phyloP scores from a whole-genome alignment of 30 jellyfish, hydroid and myxozoan genomes.

The Cassiopea xamachana region DNA sequence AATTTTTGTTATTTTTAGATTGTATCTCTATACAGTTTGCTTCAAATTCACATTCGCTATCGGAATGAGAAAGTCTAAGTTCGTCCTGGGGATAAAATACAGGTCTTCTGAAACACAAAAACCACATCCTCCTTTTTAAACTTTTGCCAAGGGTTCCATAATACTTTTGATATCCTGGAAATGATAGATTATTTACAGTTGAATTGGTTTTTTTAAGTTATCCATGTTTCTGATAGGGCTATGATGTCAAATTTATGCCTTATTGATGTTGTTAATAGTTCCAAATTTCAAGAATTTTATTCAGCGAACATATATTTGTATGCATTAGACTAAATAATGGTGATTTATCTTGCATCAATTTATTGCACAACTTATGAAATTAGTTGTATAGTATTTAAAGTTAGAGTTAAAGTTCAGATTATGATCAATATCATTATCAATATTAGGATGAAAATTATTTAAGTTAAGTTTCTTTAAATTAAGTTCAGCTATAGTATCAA shows the following conservation, averaged over 20 bases:
- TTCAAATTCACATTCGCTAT: constrained; percentile 30
- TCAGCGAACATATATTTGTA: constrained; percentile 41
- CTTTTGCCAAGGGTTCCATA: constrained; percentile 21
- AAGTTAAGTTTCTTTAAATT: background rate
- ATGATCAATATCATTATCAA: constrained; percentile 14
- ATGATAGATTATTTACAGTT: background rate
- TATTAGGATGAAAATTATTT: background rate
- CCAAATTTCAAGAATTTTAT: background rate
- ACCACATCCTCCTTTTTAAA: constrained; percentile 61
- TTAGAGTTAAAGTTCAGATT: constrained; percentile 1
- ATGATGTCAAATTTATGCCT: constrained; percentile 34
- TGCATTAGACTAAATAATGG: constrained; percentile 9
- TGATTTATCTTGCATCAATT: background rate
- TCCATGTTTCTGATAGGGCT: constrained; percentile 56
- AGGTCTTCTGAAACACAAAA: constrained; percentile 19
- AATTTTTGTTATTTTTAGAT: constrained; percentile 30
- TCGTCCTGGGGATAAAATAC: constrained; percentile 24
- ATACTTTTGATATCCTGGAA: constrained; percentile 5
- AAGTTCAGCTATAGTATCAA: constrained; percentile 1
- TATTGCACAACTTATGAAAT: constrained; percentile 14
- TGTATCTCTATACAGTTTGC: constrained; percentile 60
- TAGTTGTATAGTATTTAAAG: background rate
- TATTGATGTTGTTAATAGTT: background rate
- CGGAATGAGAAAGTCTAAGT: constrained; percentile 28
- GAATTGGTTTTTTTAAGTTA: background rate